These are phyloP conservation scores for Epizoanthus fatuus DNA, from an alignment of 92 coral and sea anemone genomes.

Conservation along the genomic window DNA sequence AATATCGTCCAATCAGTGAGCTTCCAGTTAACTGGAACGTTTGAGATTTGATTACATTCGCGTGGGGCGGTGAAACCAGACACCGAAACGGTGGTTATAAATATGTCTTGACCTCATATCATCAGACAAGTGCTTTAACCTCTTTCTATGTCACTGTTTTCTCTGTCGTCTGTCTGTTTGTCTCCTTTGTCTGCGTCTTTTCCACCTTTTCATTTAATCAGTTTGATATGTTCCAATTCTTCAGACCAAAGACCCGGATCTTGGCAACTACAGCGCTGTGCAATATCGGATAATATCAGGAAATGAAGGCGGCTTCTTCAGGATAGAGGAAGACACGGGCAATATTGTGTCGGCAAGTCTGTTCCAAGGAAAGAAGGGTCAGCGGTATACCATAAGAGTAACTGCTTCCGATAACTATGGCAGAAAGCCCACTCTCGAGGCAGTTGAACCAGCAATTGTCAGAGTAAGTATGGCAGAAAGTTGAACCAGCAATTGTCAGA, in stretches of 20 bases:
- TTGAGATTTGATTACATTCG: too few relatives aligned
- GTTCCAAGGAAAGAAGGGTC: conserved; percentile 89
- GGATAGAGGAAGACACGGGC: conserved; percentile 77
- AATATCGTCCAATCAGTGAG: too few relatives aligned
- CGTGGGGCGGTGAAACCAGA: too few relatives aligned
- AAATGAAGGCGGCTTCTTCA: conserved; percentile 87
- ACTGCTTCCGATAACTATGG: conserved; percentile 91
- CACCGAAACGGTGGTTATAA: too few relatives aligned
- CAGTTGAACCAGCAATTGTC: conserved; percentile 67
- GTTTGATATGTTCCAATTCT: background rate
- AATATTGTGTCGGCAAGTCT: conserved; percentile 82
- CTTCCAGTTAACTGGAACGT: too few relatives aligned
- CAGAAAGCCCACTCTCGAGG: conserved; percentile 75
- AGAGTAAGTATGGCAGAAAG: conserved; percentile 80
- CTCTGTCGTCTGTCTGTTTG: background rate
- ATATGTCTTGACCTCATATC: too few relatives aligned
- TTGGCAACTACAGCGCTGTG: conserved; percentile 82
- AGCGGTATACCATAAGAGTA: conserved; percentile 77
- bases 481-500: conserved; percentile 74
- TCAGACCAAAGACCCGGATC: conserved; percentile 92
- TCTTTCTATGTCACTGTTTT: too few relatives aligned
- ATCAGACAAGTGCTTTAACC: too few relatives aligned
- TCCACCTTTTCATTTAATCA: background rate
- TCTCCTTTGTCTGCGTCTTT: too few relatives aligned
- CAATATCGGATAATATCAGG: conserved; percentile 89